A percentile compares a stretch with the other conserved stretches of the same genome.
phyloP scores from a whole-genome alignment of 1,140 invertebrate genomes.

The Physella acuta region DNA sequence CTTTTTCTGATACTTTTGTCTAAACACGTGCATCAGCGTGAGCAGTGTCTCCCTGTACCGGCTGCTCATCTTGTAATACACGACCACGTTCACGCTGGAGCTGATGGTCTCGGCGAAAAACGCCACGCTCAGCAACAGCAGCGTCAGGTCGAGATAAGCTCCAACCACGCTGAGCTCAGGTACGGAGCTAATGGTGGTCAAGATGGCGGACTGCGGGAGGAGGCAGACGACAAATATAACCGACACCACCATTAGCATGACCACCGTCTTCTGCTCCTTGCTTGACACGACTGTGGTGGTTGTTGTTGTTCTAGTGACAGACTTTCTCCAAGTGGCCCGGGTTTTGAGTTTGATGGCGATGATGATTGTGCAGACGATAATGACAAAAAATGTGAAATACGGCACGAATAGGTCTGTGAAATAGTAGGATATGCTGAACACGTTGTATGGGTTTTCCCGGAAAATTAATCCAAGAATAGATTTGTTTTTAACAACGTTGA shows the following conservation, averaged over 20 bases:
- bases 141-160: not conserved
- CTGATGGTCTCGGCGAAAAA: not conserved
- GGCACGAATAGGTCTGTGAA: constrained; percentile 4
- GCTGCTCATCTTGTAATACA: not conserved
- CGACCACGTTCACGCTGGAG: not conserved
- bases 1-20: too few relatives aligned
- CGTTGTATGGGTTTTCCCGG: not conserved
- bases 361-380: constrained; percentile 14
- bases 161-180: not conserved
- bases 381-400: not conserved
- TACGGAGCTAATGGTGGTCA: not conserved
- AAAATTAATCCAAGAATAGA: constrained; percentile 6
- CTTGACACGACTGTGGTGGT: not conserved
- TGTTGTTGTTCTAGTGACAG: not conserved
- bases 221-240: not conserved
- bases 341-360: constrained; percentile 1
- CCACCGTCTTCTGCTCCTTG: not conserved
- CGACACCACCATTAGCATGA: not conserved
- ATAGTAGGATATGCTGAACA: not conserved
- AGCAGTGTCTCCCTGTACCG: too few relatives aligned
- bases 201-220: not conserved
- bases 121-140: not conserved
- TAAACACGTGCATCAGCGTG: too few relatives aligned
- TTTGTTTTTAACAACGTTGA: not conserved
- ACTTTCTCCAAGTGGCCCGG: not conserved